Conservation (phyloP, 1,140 invertebrate species). For the Ceratina calcarata region DNA sequence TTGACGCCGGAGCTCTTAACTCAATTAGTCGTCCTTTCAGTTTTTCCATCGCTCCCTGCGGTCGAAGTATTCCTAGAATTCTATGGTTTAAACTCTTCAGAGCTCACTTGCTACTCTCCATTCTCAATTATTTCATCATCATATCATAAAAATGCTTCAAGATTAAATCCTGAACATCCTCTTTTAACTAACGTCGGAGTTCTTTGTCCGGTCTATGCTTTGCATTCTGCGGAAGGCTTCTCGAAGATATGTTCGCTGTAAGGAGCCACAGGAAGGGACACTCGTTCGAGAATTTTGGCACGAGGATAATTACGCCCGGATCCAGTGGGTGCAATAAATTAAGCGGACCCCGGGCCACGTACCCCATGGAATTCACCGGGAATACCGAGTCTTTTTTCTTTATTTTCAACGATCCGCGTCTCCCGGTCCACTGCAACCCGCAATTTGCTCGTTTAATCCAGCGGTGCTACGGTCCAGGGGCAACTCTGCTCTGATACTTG, state of each 20-base stretch:
- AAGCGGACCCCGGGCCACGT: conserved; percentile 5
- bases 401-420: conserved; percentile 44
- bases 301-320: conserved; percentile 54
- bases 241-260: conserved; percentile 16
- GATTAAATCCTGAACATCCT: not conserved
- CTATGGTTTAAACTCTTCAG: not conserved
- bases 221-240: not conserved
- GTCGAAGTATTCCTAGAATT: conserved; percentile 11
- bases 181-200: conserved; percentile 12
- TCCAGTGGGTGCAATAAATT: conserved; percentile 57
- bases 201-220: not conserved
- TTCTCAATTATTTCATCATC: conserved; percentile 1
- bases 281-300: conserved; percentile 48
- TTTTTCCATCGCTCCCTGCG: not conserved
- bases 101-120: not conserved
- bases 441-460: conserved; percentile 63
- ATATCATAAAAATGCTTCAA: not conserved
- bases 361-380: conserved; percentile 52
- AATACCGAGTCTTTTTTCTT: conserved; percentile 34
- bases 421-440: conserved; percentile 45
- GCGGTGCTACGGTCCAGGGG: conserved; percentile 35
- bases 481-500: conserved; percentile 26
- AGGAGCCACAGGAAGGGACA: conserved; percentile 12
- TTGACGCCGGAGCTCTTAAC: conserved; percentile 12
- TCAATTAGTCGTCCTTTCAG: conserved; percentile 20